Percentiles rank a stretch among this genome's conserved stretches.
Evolutionary conservation across 2,888 invertebrate species (phyloP).

Genomic region (Aporophyla nigra): DNA sequence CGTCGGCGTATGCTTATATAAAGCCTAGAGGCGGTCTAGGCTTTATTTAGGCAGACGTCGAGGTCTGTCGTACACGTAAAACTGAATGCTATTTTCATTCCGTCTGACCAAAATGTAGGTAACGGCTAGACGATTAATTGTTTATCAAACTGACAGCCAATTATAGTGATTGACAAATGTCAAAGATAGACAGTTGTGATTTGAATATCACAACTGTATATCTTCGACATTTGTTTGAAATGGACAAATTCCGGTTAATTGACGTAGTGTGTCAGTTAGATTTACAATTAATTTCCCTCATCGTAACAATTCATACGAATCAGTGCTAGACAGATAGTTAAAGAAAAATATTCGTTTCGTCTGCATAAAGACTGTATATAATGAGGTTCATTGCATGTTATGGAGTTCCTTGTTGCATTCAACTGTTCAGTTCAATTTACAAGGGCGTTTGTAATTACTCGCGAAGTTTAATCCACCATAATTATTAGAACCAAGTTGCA

Average conservation of each 20-base stretch:
- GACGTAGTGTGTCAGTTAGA: too few relatives aligned
- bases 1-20: background rate
- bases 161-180: too few relatives aligned
- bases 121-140: too few relatives aligned
- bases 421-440: background rate
- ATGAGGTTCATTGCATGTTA: conserved; percentile 17
- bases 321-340: conserved; percentile 1
- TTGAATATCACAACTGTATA: background rate
- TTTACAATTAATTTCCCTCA: background rate
- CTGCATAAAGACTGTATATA: background rate
- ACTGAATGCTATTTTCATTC: conserved; percentile 17
- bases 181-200: too few relatives aligned
- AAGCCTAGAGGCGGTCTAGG: background rate
- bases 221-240: background rate
- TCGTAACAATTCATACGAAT: background rate
- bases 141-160: too few relatives aligned
- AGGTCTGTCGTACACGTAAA: background rate
- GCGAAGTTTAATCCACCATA: background rate
- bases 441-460: background rate
- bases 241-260: too few relatives aligned
- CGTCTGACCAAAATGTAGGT: background rate
- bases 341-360: conserved; percentile 2
- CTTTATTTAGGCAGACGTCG: conserved; percentile 10
- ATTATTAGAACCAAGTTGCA: background rate
- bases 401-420: conserved; percentile 10